Evolutionary conservation across 53 echinoderm and acorn worm species (phyloP).

Genomic region (Holothuria scabra): DNA sequence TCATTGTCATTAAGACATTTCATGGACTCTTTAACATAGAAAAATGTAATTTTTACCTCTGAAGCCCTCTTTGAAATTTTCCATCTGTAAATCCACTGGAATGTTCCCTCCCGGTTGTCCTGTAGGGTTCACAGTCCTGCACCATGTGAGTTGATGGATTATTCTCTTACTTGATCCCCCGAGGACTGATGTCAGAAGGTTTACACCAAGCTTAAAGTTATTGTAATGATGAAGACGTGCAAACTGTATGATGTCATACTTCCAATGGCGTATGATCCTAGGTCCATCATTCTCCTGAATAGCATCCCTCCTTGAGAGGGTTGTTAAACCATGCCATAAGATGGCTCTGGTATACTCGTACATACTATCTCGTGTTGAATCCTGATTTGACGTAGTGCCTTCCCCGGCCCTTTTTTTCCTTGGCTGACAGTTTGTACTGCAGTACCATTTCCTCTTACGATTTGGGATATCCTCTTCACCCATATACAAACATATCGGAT

Average conservation of each 20-base stretch:
- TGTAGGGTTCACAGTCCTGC: slow-evolving; percentile 25
- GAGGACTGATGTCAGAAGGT: not conserved
- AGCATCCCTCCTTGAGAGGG: not conserved
- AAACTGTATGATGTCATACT: slow-evolving; percentile 8
- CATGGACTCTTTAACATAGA: no score
- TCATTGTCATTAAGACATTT: no score
- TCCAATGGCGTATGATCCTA: slow-evolving; percentile 5
- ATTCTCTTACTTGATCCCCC: not conserved
- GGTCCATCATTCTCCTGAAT: not conserved
- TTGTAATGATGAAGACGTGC: not conserved
- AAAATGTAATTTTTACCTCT: no score
- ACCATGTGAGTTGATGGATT: not conserved
- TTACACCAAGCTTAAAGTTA: not conserved
- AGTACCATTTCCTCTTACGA: not conserved
- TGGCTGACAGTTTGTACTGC: not conserved
- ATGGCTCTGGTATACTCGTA: not conserved
- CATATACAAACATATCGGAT: not conserved
- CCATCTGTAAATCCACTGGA: not conserved
- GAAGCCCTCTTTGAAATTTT: no score
- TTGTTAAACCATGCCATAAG: not conserved
- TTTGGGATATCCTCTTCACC: not conserved
- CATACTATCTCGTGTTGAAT: not conserved
- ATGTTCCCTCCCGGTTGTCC: not conserved
- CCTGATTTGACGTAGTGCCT: not conserved
- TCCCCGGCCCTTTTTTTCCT: not conserved